Evolutionary conservation across 1,140 invertebrate species (phyloP).

Genomic region (Belonocnema kinseyi): DNA sequence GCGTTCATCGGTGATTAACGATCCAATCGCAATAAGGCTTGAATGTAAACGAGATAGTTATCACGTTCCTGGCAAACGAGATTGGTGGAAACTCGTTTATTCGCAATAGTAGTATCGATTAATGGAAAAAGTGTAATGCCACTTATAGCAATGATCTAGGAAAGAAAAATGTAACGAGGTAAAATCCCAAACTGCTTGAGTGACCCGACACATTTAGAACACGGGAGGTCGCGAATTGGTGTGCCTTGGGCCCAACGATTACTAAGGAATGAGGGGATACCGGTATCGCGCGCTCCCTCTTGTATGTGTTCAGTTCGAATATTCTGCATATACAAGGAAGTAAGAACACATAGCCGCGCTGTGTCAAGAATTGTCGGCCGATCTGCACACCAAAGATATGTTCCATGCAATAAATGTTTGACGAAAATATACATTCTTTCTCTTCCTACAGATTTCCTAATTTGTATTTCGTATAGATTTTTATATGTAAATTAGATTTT

Average conservation of each 20-base stretch:
- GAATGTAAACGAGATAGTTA: slow-evolving; percentile 12
- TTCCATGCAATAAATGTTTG: slow-evolving; percentile 20
- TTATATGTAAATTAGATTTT: no score
- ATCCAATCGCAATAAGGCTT: not conserved
- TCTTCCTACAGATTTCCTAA: not conserved
- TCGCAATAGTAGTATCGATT: not conserved
- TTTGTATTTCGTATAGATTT: no score
- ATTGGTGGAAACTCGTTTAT: slow-evolving; percentile 22
- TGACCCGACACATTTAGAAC: slow-evolving; percentile 66
- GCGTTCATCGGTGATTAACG: slow-evolving; percentile 15
- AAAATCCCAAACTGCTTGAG: slow-evolving; percentile 19
- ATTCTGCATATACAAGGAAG: not conserved
- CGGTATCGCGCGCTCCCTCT: slow-evolving; percentile 71
- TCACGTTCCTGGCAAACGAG: not conserved
- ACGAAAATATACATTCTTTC: slow-evolving; percentile 36
- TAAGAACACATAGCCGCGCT: slow-evolving; percentile 40
- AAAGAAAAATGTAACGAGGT: not conserved
- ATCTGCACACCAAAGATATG: slow-evolving; percentile 32
- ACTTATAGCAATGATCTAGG: not conserved
- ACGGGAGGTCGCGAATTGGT: slow-evolving; percentile 63
- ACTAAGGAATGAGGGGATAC: slow-evolving; percentile 75
- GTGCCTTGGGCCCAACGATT: slow-evolving; percentile 71
- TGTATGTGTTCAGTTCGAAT: slow-evolving; percentile 37
- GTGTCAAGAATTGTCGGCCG: slow-evolving; percentile 41
- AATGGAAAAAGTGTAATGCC: not conserved